Conservation (phyloP, 2,888 invertebrate genomes). For the Caenorhabditis angaria region DNA sequence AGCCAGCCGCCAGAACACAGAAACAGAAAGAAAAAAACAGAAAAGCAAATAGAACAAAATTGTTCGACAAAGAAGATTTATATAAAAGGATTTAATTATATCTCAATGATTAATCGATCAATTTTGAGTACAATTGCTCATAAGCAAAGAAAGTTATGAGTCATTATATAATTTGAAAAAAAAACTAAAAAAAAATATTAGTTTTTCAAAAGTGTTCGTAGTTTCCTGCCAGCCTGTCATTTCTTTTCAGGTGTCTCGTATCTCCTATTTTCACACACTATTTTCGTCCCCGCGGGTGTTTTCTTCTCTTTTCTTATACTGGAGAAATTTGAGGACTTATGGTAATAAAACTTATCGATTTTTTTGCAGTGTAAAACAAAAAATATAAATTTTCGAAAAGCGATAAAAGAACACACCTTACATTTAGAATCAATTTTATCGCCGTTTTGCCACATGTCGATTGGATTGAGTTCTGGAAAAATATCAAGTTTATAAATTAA, state of each 20-base stretch:
- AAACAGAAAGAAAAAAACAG: not conserved
- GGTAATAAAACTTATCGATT: slow-evolving; percentile 4
- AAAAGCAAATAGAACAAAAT: slow-evolving; percentile 1
- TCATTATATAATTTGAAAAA: not conserved
- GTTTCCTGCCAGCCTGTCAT: not conserved
- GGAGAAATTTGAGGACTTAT: not conserved
- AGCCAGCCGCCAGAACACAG: not conserved
- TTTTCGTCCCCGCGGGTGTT: not conserved
- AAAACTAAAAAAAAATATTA: not conserved
- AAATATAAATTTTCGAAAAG: too few relatives aligned
- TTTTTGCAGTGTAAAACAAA: too few relatives aligned
- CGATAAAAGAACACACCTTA: too few relatives aligned
- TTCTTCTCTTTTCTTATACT: not conserved
- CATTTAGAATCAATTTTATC: too few relatives aligned
- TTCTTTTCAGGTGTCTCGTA: not conserved
- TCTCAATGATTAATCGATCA: not conserved
- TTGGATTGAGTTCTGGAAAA: too few relatives aligned
- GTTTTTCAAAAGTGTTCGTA: not conserved
- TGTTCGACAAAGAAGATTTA: not conserved
- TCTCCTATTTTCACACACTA: not conserved
- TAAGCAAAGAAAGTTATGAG: not conserved
- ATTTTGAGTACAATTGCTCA: too few relatives aligned
- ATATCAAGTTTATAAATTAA: too few relatives aligned
- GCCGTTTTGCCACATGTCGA: too few relatives aligned
- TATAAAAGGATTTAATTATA: not conserved